Evolutionary conservation across 2,113 vertebrate genomes (phyloP).

Genomic region (Pheucticus melanocephalus): DNA sequence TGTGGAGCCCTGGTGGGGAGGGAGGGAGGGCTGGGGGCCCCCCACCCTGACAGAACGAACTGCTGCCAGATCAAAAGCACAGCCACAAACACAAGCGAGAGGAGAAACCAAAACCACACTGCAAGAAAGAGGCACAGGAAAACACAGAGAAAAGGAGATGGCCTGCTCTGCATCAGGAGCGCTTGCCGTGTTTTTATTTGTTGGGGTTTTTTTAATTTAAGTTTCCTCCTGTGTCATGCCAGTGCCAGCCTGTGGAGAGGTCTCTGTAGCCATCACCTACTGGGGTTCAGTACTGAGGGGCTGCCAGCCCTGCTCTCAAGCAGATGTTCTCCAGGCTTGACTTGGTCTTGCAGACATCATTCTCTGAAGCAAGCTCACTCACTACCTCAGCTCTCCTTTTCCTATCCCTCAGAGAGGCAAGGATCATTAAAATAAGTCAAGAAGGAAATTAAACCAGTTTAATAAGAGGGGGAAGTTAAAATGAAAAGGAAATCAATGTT

Average conservation of each 20-base stretch:
- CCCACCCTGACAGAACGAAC: fast-evolving
- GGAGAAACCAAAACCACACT: conserved; percentile 41
- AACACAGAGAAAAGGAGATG: neutral
- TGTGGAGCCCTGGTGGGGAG: neutral
- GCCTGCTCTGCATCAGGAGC: neutral
- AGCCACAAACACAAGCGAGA: conserved; percentile 46
- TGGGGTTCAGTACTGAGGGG: fast-evolving
- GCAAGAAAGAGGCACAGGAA: neutral
- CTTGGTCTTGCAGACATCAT: neutral
- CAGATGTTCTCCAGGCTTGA: neutral
- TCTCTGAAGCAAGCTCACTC: neutral
- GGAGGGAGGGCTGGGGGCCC: neutral
- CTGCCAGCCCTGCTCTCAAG: neutral
- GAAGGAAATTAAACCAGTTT: conserved; percentile 48
- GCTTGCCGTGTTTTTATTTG: neutral
- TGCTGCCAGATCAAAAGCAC: conserved; percentile 42
- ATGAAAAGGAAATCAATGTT: conserved; percentile 54
- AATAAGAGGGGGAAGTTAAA: conserved; percentile 15
- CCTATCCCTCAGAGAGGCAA: neutral
- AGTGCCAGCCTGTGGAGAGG: neutral
- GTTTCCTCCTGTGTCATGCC: neutral
- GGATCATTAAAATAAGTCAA: conserved; percentile 31
- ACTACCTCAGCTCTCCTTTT: neutral
- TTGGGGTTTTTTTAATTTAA: neutral
- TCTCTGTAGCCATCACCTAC: neutral